Conservation (phyloP, 2,888 invertebrate genomes). For the Temnothorax unifasciatus region DNA sequence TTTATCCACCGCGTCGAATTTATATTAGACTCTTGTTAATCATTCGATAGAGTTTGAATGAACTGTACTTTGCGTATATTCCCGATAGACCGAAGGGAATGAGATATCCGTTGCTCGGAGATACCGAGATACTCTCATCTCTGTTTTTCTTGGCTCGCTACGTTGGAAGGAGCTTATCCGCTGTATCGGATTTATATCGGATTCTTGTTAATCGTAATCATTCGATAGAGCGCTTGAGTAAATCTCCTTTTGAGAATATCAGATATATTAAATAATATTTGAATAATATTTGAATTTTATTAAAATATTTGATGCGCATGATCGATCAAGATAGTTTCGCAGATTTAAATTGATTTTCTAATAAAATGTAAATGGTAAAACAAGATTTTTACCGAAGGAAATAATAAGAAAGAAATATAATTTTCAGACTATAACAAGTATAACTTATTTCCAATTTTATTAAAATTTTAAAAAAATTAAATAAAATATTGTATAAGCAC, state of each 20-base stretch:
- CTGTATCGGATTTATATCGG: slow-evolving; percentile 51
- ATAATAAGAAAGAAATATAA: background rate
- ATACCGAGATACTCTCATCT: slow-evolving; percentile 46
- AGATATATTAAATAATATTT: slow-evolving; percentile 33
- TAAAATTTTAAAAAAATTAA: background rate
- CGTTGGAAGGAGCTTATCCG: slow-evolving; percentile 41
- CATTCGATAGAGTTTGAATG: slow-evolving; percentile 53
- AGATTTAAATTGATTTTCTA: slow-evolving; percentile 6
- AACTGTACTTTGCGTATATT: slow-evolving; percentile 50
- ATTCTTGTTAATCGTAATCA: slow-evolving; percentile 54
- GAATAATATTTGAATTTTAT: slow-evolving; percentile 41
- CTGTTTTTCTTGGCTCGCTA: slow-evolving; percentile 54
- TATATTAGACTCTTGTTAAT: slow-evolving; percentile 54
- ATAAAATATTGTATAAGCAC: background rate
- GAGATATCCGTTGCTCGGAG: slow-evolving; percentile 32
- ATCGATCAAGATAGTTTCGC: background rate
- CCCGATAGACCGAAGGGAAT: slow-evolving; percentile 47
- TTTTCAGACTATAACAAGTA: slow-evolving; percentile 1
- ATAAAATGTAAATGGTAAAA: background rate
- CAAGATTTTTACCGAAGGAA: background rate
- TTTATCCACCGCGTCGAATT: slow-evolving; percentile 48
- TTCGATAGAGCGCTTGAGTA: slow-evolving; percentile 42
- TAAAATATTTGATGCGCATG: slow-evolving; percentile 23
- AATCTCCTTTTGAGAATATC: slow-evolving; percentile 37
- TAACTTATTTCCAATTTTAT: background rate